Evolutionary conservation across 2,888 invertebrate genomes (phyloP), one percentile per base, ranked within the genome.

Genomic region (Latrodectus elegans): DNA sequence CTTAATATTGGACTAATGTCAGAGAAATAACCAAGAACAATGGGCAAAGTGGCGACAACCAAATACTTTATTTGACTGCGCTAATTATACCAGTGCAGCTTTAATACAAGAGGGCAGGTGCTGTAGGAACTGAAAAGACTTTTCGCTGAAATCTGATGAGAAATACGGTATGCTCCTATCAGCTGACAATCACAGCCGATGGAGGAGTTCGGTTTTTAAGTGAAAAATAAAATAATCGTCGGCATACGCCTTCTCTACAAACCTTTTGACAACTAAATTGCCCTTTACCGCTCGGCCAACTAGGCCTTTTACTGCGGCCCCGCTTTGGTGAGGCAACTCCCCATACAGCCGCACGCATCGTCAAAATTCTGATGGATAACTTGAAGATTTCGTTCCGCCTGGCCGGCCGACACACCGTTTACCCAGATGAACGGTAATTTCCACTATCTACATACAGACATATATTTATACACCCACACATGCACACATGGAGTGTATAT

Each of bases 371-470:
- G 87, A 88, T 82, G 87, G 87, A 88, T 83, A 74, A 77, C 87
- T 74, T 73, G 78, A 76, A 73, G 78, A 78, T 74, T 81, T 49
- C 68, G 87, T 88, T 88, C 55, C 87, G 82, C 87, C 67, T 55
- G 64, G 82, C 15, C 74, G 49, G 77, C 26, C 87, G 74, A 79
- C 87, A 82, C 83, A 78, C 87, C 83, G 87, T 83, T 88, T 88
- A 88, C 78, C 68, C 80, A 86, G 76, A 76, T 86, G 87, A 88
- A 79, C 83, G 83, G 79, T 70, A 88, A 88, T 88, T 82, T 88
- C 83, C 74, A 88, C 78, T 82, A 83, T 83, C 82, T 83, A 83
- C 78, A 78, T 68, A 81, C 51, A 65, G 64, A 72, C 17, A 85
- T 82, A 87, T 87, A 82, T 87, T 55, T 77, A 81, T 86, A 81